Base-by-base conservation (phyloP, 2,888 invertebrate species). In the Nemotelus pantherinus region DNA sequence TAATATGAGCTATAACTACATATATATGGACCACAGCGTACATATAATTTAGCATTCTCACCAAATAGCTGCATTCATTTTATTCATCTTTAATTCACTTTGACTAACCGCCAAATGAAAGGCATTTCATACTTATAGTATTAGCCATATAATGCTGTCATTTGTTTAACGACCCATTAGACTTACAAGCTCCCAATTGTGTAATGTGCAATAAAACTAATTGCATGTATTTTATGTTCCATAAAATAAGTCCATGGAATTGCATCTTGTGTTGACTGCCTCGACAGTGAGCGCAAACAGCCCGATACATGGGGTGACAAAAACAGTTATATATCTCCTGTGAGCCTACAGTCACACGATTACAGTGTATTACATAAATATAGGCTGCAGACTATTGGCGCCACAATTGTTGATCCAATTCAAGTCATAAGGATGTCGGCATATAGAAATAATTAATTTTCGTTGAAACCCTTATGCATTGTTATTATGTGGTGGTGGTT, bases 191-290 rank as follows among this genome's bases (percentile, higher is more conserved):
- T 60, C 60, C 60, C 60, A 60, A 25, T 41, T 4, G 60, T 4
- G 25, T 39, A 39, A 68, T 68, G 48, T 48, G 67, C 48, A 68
- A 68, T 68, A 68, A 68, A 68, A 68, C 43, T 68, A 68, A 68
- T 68, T 68, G 67, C 67, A 68, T 50, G 67, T 41, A 68, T 68
- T 68, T 68, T 68, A 68, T 50, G 67, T 48, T 68, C 67, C 67
- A 68, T 48, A 60, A 60, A 60, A 60, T 60, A 60, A 60, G 7
- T 43, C 60, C 4, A 3, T 7, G 7, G 39, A 60, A 41, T 60
- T 60, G 60, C 60, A 60, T 60, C 25, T 41, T 39, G 43, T 39
- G 25, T 43, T 4, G 1, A 9, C 50, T 7, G 9, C 50, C 9
- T 50, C 50, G 6, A 50, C 5, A 50, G 50, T 5, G 50, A 50